Conservation (phyloP, 2,797 vertebrate species). For the Rhynchotus rufescens region DNA sequence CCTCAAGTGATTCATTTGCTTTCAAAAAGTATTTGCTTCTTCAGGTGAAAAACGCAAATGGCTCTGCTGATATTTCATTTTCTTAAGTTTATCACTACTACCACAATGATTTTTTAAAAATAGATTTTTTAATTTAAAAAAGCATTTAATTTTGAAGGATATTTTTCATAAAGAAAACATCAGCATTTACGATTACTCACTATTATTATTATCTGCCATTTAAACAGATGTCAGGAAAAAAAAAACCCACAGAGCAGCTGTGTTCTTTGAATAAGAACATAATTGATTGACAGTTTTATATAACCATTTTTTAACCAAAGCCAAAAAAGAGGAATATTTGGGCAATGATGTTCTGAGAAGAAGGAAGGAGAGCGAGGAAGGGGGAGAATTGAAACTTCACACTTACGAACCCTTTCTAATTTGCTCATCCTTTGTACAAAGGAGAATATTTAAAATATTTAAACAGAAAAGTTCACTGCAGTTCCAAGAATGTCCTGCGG, state of each 20-base stretch:
- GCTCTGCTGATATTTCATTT: background rate
- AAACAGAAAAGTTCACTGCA: slow-evolving; percentile 8
- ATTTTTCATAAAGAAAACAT: background rate
- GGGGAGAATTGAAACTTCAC: background rate
- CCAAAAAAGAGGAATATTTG: background rate
- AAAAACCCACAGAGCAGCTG: background rate
- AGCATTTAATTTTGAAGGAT: background rate
- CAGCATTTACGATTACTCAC: background rate
- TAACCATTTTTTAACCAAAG: background rate
- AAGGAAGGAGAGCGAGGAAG: background rate
- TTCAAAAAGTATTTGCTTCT: background rate
- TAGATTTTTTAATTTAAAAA: background rate
- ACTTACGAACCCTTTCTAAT: background rate
- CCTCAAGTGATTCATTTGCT: background rate
- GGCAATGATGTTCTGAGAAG: background rate
- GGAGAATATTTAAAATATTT: slow-evolving; percentile 6
- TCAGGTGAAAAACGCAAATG: background rate
- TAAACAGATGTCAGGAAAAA: background rate
- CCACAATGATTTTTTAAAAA: background rate
- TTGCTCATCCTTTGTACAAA: background rate
- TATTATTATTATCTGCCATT: background rate
- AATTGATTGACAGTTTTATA: background rate
- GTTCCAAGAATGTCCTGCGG: background rate
- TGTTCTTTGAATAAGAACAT: background rate
- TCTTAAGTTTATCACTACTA: background rate